phyloP scores from a whole-genome alignment of 2,113 vertebrate genomes.

The Dipodomys ordii region DNA sequence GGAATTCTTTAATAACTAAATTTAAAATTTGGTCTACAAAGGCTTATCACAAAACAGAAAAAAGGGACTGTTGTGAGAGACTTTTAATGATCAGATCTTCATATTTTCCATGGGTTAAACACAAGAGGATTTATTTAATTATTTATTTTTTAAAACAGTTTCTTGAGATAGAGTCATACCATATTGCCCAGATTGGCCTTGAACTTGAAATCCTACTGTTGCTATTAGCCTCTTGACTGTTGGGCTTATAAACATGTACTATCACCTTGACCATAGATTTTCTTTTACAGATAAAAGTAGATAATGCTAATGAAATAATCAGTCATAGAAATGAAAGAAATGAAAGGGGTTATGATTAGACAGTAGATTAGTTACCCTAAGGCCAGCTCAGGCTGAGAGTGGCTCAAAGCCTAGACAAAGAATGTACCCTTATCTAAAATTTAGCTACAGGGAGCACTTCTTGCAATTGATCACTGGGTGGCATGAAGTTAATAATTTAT shows the following conservation, averaged over 20 bases:
- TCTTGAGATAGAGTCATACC: background rate
- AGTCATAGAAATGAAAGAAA: background rate
- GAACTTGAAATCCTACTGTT: background rate
- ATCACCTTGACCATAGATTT: background rate
- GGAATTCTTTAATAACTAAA: background rate
- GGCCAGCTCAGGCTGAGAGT: accelerated
- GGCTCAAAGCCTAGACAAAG: background rate
- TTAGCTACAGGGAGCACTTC: background rate
- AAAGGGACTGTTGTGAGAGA: background rate
- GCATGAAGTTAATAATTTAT: background rate
- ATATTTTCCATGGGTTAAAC: background rate
- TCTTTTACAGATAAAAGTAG: background rate
- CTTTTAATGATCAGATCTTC: background rate
- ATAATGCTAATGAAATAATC: background rate
- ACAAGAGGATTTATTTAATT: background rate
- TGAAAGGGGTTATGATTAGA: background rate
- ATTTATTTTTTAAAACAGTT: background rate
- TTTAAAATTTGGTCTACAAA: background rate
- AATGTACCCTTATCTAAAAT: background rate
- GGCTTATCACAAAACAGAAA: background rate
- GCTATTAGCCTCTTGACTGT: background rate
- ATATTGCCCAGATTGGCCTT: background rate
- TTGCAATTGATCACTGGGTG: background rate
- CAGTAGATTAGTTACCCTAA: background rate
- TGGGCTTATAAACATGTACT: background rate